phyloP scores from a whole-genome alignment of 2,888 invertebrate species.

The Crossocerus cetratus region DNA sequence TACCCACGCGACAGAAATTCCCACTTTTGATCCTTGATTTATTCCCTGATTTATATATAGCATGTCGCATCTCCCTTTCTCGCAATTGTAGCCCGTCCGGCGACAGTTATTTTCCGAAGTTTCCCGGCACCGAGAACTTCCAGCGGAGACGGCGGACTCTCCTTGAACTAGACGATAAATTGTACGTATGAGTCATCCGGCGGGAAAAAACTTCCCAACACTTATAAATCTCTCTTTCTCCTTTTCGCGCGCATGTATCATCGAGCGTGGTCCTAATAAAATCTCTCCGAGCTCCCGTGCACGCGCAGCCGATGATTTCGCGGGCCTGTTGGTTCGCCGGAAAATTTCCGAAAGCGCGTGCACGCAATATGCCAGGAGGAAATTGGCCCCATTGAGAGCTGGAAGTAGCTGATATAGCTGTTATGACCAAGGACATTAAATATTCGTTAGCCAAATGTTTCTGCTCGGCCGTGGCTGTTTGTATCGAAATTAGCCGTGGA shows the following conservation, averaged over 20 bases:
- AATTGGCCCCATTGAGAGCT: no score
- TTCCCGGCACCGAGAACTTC: neutral
- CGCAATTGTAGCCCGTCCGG: neutral
- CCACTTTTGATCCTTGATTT: conserved; percentile 6
- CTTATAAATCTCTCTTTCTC: conserved; percentile 32
- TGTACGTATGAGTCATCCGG: conserved; percentile 16
- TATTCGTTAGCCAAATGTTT: neutral
- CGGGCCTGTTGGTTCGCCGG: no score
- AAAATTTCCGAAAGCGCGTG: no score
- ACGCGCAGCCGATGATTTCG: no score
- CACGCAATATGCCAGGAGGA: no score
- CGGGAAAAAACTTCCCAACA: conserved; percentile 16
- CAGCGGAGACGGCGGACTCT: neutral
- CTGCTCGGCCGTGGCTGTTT: neutral
- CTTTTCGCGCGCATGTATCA: no score
- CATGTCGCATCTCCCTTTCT: neutral
- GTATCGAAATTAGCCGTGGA: conserved; percentile 27
- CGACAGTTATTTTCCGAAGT: conserved; percentile 8
- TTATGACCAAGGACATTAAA: neutral
- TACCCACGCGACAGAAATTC: conserved; percentile 3
- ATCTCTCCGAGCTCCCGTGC: no score
- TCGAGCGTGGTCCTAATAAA: no score
- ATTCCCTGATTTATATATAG: neutral
- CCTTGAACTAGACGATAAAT: conserved; percentile 30
- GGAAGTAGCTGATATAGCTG: no score